phyloP scores from a whole-genome alignment of 2,113 vertebrate species.

The Sinocyclocheilus anshuiensis region DNA sequence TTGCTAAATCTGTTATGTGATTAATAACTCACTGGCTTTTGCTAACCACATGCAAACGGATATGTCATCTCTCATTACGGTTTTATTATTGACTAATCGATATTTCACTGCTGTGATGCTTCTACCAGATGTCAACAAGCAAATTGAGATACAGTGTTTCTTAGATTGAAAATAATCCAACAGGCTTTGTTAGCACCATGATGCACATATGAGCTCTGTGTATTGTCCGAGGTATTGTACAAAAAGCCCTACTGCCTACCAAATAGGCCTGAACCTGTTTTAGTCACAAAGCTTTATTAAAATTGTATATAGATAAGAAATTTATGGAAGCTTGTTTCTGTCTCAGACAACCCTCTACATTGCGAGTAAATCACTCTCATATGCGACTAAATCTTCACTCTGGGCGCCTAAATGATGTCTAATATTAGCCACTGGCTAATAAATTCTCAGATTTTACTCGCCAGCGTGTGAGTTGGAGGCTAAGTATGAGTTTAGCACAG shows the following conservation, averaged over 20 bases:
- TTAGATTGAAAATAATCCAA: background rate
- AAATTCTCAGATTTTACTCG: too few species aligned
- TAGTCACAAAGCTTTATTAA: background rate
- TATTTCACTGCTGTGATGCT: slow-evolving; percentile 33
- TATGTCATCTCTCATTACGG: slow-evolving; percentile 36
- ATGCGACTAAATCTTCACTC: too few species aligned
- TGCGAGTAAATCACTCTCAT: too few species aligned
- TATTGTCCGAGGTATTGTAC: background rate
- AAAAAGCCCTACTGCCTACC: background rate
- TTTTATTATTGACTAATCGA: slow-evolving; percentile 44
- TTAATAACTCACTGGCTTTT: slow-evolving; percentile 45
- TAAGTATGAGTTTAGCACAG: too few species aligned
- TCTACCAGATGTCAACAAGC: slow-evolving; percentile 17
- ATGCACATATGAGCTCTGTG: background rate
- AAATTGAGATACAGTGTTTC: slow-evolving; percentile 33
- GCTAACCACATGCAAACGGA: slow-evolving; percentile 41
- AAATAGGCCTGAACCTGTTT: background rate
- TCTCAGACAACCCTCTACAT: background rate
- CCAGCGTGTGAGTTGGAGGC: too few species aligned
- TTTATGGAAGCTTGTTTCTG: background rate
- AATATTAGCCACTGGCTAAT: too few species aligned
- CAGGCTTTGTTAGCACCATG: background rate
- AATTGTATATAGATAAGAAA: background rate
- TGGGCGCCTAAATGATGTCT: too few species aligned
- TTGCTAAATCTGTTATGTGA: slow-evolving; percentile 45